These are phyloP conservation scores for Plagodis pulveraria DNA, from an alignment of 2,888 invertebrate genomes.

Conservation along the genomic window DNA sequence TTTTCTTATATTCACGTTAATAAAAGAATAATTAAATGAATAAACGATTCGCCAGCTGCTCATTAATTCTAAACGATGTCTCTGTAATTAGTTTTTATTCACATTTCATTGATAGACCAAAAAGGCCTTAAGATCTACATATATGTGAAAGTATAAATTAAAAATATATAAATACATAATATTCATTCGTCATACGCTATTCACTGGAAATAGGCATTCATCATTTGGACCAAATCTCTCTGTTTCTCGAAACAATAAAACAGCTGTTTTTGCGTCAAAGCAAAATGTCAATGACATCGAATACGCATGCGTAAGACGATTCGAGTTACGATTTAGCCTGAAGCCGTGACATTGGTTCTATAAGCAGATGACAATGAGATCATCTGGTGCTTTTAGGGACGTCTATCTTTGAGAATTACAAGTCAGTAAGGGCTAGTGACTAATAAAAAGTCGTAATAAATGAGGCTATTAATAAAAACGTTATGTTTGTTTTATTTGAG, in stretches of 20 bases:
- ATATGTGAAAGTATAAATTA: too few relatives aligned
- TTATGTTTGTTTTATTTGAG: neutral
- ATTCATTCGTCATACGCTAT: neutral
- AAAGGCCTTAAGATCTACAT: too few relatives aligned
- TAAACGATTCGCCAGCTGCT: too few relatives aligned
- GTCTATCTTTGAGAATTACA: constrained; percentile 1
- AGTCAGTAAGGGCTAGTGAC: constrained; percentile 9
- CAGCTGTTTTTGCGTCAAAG: constrained; percentile 24
- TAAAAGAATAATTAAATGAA: too few relatives aligned
- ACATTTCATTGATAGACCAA: too few relatives aligned
- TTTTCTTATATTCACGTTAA: too few relatives aligned
- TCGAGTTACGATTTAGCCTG: constrained; percentile 35
- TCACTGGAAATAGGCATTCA: constrained; percentile 3
- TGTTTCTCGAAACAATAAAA: constrained; percentile 24
- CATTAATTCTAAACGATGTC: too few relatives aligned
- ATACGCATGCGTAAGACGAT: constrained; percentile 34
- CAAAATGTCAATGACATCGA: constrained; percentile 35
- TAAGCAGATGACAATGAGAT: constrained; percentile 30
- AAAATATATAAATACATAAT: too few relatives aligned
- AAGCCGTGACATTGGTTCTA: constrained; percentile 39
- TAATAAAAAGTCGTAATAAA: neutral
- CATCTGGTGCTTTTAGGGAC: constrained; percentile 22
- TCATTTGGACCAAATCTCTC: constrained; percentile 6
- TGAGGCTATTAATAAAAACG: constrained; percentile 7
- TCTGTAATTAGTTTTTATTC: too few relatives aligned